Evolutionary conservation across 2,113 vertebrate species (phyloP).

Genomic region (Arizona elegans): DNA sequence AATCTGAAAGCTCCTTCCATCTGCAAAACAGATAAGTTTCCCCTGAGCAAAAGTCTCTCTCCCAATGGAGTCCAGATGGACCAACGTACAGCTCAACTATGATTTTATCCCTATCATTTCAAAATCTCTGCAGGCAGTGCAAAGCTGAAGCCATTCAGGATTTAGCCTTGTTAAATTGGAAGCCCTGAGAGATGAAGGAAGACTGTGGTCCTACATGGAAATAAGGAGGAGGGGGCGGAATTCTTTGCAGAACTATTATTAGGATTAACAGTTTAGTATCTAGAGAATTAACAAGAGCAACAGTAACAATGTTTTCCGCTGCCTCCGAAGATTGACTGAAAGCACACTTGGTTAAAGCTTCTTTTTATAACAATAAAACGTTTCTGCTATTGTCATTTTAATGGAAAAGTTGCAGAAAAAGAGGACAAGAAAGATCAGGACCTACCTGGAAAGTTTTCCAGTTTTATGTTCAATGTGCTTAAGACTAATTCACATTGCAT

Average conservation of each 20-base stretch:
- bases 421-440: neutral
- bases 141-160: neutral
- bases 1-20: no score
- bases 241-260: neutral
- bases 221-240: neutral
- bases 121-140: neutral
- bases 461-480: neutral
- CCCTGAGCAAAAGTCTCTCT: neutral
- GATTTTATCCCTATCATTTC: neutral
- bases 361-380: neutral
- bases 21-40: neutral
- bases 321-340: neutral
- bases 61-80: neutral
- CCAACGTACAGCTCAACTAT: no score
- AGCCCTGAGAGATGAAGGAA: neutral
- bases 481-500: neutral
- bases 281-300: neutral
- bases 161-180: neutral
- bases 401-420: neutral
- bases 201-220: neutral
- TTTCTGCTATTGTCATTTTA: neutral
- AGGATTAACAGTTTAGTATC: neutral
- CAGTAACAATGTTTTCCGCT: fast-evolving
- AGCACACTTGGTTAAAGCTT: neutral
- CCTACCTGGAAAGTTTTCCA: neutral